Evolutionary conservation across 2,888 invertebrate species (phyloP).

Genomic region (Eueremaeus valkanovi): DNA sequence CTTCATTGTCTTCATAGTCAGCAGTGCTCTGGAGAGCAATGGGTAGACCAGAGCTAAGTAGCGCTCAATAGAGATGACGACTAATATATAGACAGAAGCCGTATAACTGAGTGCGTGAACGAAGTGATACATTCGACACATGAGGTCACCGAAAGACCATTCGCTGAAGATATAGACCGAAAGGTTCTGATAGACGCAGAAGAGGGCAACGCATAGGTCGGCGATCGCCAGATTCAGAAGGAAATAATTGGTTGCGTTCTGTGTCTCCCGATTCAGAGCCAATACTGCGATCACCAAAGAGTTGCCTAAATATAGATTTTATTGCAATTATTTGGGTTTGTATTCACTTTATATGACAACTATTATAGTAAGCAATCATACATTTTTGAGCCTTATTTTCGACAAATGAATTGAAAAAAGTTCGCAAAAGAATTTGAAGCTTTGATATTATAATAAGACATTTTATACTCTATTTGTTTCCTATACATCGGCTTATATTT

Average conservation of each 20-base stretch:
- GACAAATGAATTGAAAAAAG: too few species aligned
- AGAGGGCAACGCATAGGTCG: slow-evolving; percentile 84
- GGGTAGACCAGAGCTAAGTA: slow-evolving; percentile 64
- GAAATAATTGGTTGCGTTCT: slow-evolving; percentile 87
- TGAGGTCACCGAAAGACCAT: slow-evolving; percentile 75
- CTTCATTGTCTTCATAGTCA: slow-evolving; percentile 69
- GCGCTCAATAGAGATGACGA: slow-evolving; percentile 79
- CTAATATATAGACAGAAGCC: slow-evolving; percentile 80
- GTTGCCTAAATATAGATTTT: too few species aligned
- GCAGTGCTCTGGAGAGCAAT: slow-evolving; percentile 59
- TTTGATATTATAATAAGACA: too few species aligned
- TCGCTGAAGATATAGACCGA: slow-evolving; percentile 67
- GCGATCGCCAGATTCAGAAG: slow-evolving; percentile 84
- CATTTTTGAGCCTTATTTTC: too few species aligned
- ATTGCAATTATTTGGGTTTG: too few species aligned
- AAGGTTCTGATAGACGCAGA: slow-evolving; percentile 85
- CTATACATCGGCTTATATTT: too few species aligned
- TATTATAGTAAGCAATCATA: too few species aligned
- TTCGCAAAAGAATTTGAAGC: too few species aligned
- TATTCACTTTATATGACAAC: too few species aligned
- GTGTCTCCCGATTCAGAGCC: slow-evolving; percentile 70
- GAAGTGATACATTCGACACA: slow-evolving; percentile 88
- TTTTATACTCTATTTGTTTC: too few species aligned
- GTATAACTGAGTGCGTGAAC: slow-evolving; percentile 83
- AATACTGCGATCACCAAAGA: slow-evolving; percentile 81